Base-by-base conservation (phyloP, 2,888 invertebrate genomes). In the Xestia rhomboidea region DNA sequence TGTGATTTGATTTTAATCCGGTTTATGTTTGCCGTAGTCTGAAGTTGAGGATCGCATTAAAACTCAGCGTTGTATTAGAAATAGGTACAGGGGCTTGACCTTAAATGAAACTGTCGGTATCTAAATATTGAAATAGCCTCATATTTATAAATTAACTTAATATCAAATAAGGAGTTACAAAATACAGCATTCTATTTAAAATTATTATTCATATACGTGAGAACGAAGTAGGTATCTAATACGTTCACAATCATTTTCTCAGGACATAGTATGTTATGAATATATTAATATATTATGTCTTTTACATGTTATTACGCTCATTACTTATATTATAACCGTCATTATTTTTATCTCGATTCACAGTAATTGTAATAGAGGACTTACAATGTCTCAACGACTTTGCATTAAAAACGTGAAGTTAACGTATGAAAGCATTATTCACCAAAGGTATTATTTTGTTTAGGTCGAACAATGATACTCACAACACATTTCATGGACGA, bases 401-500 rank as follows among this genome's bases (percentile, higher is more conserved):
- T 27, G 6, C 15, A 21, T 21, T n/a, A 67, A 41, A 54, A 30
- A 30, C n/a, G 2, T 60, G 21, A 41, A 67, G n/a, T 49, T 54
- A n/a, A 60, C 41, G 41, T 49, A 27, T 44, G n/a, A 76, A 18
- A 44, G 38, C 10, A 76, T 63, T 51, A 27, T 0, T 68, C 34
- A 68, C 15, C 44, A 18, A 41, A 57, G 30, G 64, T 71, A 18
- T 73, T 73, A 54, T 80, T 66, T 68, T 70, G 73, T 86, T 13
- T 86, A 95, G 98, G 98, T 51, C 97, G 98, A 18, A 98, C 99
- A 0, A 97, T 99, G 91, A 96, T 99, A 51, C 95, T 99, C 68
- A 98, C 98, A 0, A 98, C 98, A 0, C 98, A 99, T 94, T 98
- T 98, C 92, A 99, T 99, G 99, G 99, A 99, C 90, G 99, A 99